Base-by-base conservation (phyloP, 2,113 vertebrate species). In the Empidonax alnorum region DNA sequence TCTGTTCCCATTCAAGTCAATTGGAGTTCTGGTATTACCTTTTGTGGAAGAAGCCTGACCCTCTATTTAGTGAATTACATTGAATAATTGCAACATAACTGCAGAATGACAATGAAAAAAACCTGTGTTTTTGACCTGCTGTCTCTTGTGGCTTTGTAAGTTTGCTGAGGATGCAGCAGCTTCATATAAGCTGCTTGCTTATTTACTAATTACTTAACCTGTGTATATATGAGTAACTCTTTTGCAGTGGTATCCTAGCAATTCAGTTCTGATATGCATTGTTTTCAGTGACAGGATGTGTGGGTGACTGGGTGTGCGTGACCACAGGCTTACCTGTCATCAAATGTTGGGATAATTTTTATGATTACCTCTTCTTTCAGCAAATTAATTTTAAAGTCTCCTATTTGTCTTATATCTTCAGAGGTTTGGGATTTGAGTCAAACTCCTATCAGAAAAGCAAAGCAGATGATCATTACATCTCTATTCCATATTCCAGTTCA, bases 321-420 rank as follows among this genome's bases (percentile, higher is more conserved):
- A 85, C 93, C 93, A 84, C 39, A 74, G 86, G 49, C 93, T 97
- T 94, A 76, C 89, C 85, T 93, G 85, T 93, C 92, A 94, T 76
- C 47, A 76, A 75, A 69, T 49, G 87, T 87, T 87, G 77, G 52
- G 84, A 97, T 96, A 95, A 96, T 90, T 97, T 93, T 91, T 87
- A 84, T 95, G 79, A 80, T 97, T 97, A 97, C 91, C 84, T 96
- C 85, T 95, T 95, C 79, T 97, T 95, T 96, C 84, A 87, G 85
- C 92, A 89, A 96, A 96, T 97, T 94, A 96, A 95, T 98, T 96
- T 86, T 68, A 49, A 92, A 96, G 75, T 90, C 87, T 95, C 84
- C 41, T 86, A 86, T 78, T 94, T 92, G 86, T 94, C 73, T 93
- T 94, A 69, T 77, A 94, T 87, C 94, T 97, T 97, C 87, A 90